A percentile compares a stretch with the other conserved stretches of the same genome.
phyloP scores from a whole-genome alignment of 2,797 vertebrate genomes.

The Myripristis jacobus region DNA sequence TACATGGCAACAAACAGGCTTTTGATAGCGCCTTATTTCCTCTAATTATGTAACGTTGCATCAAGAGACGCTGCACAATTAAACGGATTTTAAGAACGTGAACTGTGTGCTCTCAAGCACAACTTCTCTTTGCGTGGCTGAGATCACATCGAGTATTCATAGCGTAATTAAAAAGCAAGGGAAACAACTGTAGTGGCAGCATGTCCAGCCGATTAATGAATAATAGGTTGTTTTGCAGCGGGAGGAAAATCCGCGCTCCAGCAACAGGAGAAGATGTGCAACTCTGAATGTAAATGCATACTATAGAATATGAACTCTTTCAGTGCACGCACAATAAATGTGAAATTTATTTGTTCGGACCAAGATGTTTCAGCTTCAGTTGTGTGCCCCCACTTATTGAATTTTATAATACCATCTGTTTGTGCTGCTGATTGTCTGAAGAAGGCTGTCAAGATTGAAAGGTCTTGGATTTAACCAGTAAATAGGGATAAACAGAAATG shows the following conservation, averaged over 20 bases:
- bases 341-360: too few species aligned
- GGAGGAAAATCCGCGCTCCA: background rate
- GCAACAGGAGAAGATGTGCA: too few species aligned
- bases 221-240: background rate
- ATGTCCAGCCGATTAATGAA: conserved; percentile 19
- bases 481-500: too few species aligned
- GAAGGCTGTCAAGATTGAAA: too few species aligned
- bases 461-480: too few species aligned
- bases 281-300: too few species aligned
- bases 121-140: background rate
- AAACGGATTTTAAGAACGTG: background rate
- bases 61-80: background rate
- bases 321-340: too few species aligned
- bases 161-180: conserved; percentile 7
- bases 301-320: too few species aligned
- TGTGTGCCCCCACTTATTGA: too few species aligned
- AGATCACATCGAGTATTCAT: background rate
- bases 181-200: background rate
- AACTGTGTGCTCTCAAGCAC: background rate
- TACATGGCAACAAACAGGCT: background rate
- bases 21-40: conserved; percentile 12
- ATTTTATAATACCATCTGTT: too few species aligned
- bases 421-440: too few species aligned
- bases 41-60: conserved; percentile 22
- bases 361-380: too few species aligned